A percentile compares a stretch with the other conserved stretches of the same genome.
phyloP scores from a whole-genome alignment of 1,140 invertebrate genomes.

The Vanessa atalanta region DNA sequence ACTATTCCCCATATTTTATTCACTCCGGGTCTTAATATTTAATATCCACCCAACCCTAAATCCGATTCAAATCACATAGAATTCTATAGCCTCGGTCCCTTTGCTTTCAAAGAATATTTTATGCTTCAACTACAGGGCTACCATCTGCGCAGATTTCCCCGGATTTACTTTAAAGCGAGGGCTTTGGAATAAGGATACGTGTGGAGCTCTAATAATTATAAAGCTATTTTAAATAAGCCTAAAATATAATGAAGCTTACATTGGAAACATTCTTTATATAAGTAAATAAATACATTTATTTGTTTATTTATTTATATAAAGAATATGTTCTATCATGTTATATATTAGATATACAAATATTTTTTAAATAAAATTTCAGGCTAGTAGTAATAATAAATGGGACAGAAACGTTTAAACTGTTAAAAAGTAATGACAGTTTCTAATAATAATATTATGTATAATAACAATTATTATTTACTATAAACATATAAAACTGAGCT shows the following conservation, averaged over 20 bases:
- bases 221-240: conserved; percentile 10
- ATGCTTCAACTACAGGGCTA: conserved; percentile 1
- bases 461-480: too few relatives aligned
- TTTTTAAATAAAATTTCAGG: too few relatives aligned
- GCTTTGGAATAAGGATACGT: not conserved
- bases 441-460: too few relatives aligned
- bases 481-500: too few relatives aligned
- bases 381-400: too few relatives aligned
- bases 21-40: not conserved
- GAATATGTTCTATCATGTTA: too few relatives aligned
- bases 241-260: not conserved
- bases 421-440: too few relatives aligned
- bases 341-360: too few relatives aligned
- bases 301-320: too few relatives aligned
- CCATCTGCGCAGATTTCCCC: conserved; percentile 23
- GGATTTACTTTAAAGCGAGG: conserved; percentile 20
- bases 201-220: conserved; percentile 3
- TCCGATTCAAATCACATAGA: conserved; percentile 4
- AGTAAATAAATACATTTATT: too few relatives aligned
- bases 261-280: too few relatives aligned
- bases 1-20: not conserved
- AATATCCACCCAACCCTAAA: conserved; percentile 2
- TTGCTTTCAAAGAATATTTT: conserved; percentile 10
- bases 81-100: conserved; percentile 14
- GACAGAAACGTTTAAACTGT: too few relatives aligned